Evolutionary conservation across 2,888 invertebrate genomes (phyloP), one percentile per base, ranked within the genome.

Genomic region (Drosophila parthenogenetica): DNA sequence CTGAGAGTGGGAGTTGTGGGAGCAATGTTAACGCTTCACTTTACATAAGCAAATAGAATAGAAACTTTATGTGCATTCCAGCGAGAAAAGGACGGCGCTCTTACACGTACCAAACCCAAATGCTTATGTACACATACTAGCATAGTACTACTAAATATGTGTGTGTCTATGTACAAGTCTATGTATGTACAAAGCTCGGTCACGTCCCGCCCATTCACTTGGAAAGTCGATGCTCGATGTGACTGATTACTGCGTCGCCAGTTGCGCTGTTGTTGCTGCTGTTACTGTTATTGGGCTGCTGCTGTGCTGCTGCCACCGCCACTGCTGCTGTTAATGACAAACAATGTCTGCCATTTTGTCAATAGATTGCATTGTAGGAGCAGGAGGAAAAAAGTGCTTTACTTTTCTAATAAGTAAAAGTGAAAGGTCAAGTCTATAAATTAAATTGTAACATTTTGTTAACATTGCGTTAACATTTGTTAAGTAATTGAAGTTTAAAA

Each of bases 191-290:
- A 55, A 59, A 78, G 71, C 78, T 78, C 77, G 72, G 84, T 85
- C 84, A 85, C 84, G 84, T 85, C 79, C 85, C 81, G 87, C 85
- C 87, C 87, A 85, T 85, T 85, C 84, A 87, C 81, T 87, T 85
- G 84, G 87, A 82, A 85, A 87, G 84, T 84, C 84, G 86, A 87
- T 83, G 80, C 84, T 83, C 87, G 84, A 86, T 83, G 83, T 83
- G 83, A 83, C 87, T 85, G 87, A 87, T 85, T 85, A 87, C 86
- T 82, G 83, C 85, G 77, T 54, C 69, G 69, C 62, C 54, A 55
- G 61, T 25, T 50, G 55, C 55, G 22, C 17, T 66, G 73, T 54
- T 66, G 58, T 48, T 76, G 63, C 16, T 58, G 53, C 11, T 74
- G 65, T 42, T 64, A 45, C 22, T 64, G 55, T 32, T 65, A 60